These are phyloP conservation scores for Xiphophorus couchianus DNA, from an alignment of 2,113 vertebrate genomes.

Conservation along the genomic window DNA sequence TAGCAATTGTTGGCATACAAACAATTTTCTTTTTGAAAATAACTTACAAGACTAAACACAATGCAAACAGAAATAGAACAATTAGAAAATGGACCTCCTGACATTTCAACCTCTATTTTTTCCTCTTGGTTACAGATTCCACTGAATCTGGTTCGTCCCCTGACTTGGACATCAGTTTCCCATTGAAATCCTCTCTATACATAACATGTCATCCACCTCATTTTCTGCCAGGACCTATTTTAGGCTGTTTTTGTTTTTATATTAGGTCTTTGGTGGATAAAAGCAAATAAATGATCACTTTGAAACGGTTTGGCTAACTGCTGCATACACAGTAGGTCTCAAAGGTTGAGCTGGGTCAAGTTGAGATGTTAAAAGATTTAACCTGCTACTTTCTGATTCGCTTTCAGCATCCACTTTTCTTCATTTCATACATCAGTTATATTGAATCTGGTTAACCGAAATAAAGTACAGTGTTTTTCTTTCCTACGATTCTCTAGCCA, in stretches of 20 bases:
- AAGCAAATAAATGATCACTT: background rate
- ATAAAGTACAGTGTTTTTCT: too few species aligned
- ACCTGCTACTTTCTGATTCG: too few species aligned
- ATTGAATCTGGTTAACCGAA: background rate
- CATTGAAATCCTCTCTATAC: background rate
- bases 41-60: background rate
- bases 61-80: constrained; percentile 14
- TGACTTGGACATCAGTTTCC: background rate
- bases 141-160: background rate
- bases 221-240: constrained; percentile 1
- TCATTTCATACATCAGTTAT: background rate
- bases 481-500: background rate
- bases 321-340: background rate
- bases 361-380: too few species aligned
- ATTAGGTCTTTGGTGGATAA: background rate
- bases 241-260: background rate
- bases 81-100: constrained; percentile 27
- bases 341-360: too few species aligned
- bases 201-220: background rate
- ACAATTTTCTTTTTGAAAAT: constrained; percentile 3
- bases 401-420: background rate
- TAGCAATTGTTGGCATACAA: background rate
- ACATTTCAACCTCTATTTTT: constrained; percentile 32
- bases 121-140: background rate
- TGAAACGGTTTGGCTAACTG: background rate